phyloP scores from a whole-genome alignment of 2,113 vertebrate species.

The Ursus arctos region DNA sequence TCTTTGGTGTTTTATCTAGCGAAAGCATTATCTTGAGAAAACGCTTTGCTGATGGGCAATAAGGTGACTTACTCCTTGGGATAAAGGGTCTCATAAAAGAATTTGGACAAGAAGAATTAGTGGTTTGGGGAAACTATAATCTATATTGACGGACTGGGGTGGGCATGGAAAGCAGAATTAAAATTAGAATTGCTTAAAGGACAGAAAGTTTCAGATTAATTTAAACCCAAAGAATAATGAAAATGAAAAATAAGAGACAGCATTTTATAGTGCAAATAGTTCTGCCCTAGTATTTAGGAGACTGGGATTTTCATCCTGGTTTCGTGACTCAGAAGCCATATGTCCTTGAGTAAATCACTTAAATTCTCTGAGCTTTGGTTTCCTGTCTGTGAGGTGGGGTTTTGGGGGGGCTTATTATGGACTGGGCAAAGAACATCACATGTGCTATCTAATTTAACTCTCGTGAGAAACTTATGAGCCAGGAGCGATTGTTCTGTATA shows the following conservation, averaged over 20 bases:
- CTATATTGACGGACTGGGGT: neutral
- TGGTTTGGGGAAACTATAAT: slow-evolving; percentile 35
- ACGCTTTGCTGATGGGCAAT: slow-evolving; percentile 62
- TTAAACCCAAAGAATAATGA: slow-evolving; percentile 6
- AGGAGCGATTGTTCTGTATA: neutral
- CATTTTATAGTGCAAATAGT: neutral
- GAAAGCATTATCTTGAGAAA: slow-evolving; percentile 72
- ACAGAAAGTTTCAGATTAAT: neutral
- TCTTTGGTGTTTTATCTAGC: slow-evolving; percentile 75
- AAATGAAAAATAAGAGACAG: neutral
- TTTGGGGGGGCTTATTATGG: neutral
- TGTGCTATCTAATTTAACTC: neutral
- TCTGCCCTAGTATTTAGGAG: neutral
- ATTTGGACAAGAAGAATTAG: neutral
- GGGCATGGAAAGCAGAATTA: slow-evolving; percentile 25
- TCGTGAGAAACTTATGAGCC: neutral
- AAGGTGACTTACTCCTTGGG: slow-evolving; percentile 46
- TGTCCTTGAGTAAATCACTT: neutral
- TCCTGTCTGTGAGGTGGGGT: neutral
- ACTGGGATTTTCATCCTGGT: neutral
- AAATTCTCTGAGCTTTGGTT: neutral
- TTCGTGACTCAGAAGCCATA: neutral
- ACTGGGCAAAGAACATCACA: neutral
- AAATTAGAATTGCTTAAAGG: slow-evolving; percentile 39
- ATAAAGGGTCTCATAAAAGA: slow-evolving; percentile 50